These are phyloP conservation scores for Acromyrmex echinatior DNA, from an alignment of 1,140 invertebrate species.

Conservation along the genomic window DNA sequence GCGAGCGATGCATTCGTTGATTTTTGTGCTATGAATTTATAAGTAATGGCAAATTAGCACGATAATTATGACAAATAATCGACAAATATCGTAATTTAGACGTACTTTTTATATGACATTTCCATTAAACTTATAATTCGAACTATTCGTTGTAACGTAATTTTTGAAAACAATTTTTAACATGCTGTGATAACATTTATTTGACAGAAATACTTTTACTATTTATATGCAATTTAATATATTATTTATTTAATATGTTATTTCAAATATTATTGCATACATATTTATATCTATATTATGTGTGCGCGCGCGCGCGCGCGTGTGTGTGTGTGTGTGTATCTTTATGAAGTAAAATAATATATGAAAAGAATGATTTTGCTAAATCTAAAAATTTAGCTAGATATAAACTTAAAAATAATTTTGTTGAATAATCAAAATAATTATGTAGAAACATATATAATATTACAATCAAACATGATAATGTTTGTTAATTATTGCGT, in stretches of 20 bases:
- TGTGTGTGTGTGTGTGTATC: too few relatives aligned
- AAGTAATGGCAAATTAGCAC: background rate
- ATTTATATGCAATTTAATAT: conserved; percentile 10
- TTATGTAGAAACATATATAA: too few relatives aligned
- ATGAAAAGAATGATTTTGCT: too few relatives aligned
- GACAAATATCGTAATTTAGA: background rate
- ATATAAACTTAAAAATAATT: too few relatives aligned
- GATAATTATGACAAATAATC: background rate
- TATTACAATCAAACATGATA: too few relatives aligned
- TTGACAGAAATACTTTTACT: background rate
- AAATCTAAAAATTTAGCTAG: too few relatives aligned
- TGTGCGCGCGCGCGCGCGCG: too few relatives aligned
- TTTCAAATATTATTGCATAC: background rate
- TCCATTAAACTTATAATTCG: background rate
- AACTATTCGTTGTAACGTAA: background rate
- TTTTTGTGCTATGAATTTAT: background rate
- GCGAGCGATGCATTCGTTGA: background rate
- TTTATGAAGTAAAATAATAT: too few relatives aligned
- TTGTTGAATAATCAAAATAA: too few relatives aligned
- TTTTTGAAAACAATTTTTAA: background rate
- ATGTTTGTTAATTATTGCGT: too few relatives aligned
- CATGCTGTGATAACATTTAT: background rate
- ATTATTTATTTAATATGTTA: background rate
- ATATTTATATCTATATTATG: too few relatives aligned
- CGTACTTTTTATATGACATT: background rate